Evolutionary conservation across 2,888 invertebrate species (phyloP), one percentile per base, ranked within the genome.

Genomic region (Nymphalis urticae): DNA sequence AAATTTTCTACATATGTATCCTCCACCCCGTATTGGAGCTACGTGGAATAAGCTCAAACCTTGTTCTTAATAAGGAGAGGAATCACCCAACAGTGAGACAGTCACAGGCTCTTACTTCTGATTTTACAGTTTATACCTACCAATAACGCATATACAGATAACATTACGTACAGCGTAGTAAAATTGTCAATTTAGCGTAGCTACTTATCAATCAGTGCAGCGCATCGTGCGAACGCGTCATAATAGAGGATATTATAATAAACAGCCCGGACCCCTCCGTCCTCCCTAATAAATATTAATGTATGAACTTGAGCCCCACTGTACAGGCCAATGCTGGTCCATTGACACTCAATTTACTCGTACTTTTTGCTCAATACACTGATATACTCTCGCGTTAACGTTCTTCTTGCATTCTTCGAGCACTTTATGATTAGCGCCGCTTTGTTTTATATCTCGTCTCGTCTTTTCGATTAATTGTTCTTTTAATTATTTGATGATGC

Each of bases 241-340:
- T 90, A 90, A 90, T 91, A 88, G 87, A 85, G 92, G 92, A 92
- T 89, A 92, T 92, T 90, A 92, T 90, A 92, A 90, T 92, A 91
- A 92, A 92, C 90, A 89, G 90, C 86, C 82, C 83, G 84, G 86
- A 80, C 89, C 90, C 89, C 90, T 88, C 85, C 78, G 76, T 75
- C 85, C 87, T 87, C 87, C 86, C 89, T 88, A 91, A 91, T 90
- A 91, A 90, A 91, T 92, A 90, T 91, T 90, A 92, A 92, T 91
- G 87, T 87, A 86, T 86, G 87, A 90, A 89, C 91, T 88, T 90
- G 86, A 90, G 85, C 83, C 82, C 81, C 83, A 85, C 87, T 86
- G 86, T 87, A 81, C 80, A 47, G 61, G 76, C 78, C 82, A 85
- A 90, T 92, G 92, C 89, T 88, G 92, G 92, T 90, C 87, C 90